Base-by-base conservation (phyloP, 2,888 invertebrate genomes). In the Caenorhabditis panamensis region DNA sequence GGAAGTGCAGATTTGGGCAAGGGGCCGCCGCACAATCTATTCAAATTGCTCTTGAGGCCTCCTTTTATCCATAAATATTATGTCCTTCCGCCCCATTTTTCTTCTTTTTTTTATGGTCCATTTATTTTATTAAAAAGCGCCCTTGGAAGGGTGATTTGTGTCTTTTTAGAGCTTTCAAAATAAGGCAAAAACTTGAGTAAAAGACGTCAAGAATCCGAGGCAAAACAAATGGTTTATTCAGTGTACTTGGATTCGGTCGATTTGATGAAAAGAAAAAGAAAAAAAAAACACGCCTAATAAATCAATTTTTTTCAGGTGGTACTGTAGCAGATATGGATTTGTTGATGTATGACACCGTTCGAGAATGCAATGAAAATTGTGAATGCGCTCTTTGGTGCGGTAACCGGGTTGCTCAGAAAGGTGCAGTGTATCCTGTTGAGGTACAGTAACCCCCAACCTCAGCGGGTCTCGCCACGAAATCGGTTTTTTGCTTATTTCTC, bases 341-440 rank as follows among this genome's bases (percentile, higher is more conserved):
- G 11, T 13, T 79, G 44, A 73, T 84, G 68, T 72, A 68, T 44
- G 75, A 72, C 16, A 72, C 81, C 2, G 80, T 87, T 13, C 63
- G 69, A 56, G 87, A 87, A 47, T 87, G 87, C 68, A 82, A 78
- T 51, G 76, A 75, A n/a, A 77, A 79, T 18, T 87, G 87, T 53
- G 68, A 73, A 16, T 87, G 87, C 51, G 79, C 79, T 11, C 78
- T 87, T 18, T 84, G 81, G 58, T 87, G 87, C 54, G 86, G 86
- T 2, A 87, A 87, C 68, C 76, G 87, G n/a, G 84, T 87, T 11
- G 87, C 87, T 0, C 87, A 87, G 56, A 87, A 87, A 47, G 87
- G 87, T 8, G 71, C 84, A 4, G 75, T 49, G 16, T 67, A 80
- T 47, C 83, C 84, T 6, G 66, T 86, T 9, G 85, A 86, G 80